A percentile compares a stretch with the other conserved stretches of the same genome.
These are phyloP conservation scores for Drosophila quadrilineata DNA, from an alignment of 1,140 invertebrate species.

Conservation along the genomic window DNA sequence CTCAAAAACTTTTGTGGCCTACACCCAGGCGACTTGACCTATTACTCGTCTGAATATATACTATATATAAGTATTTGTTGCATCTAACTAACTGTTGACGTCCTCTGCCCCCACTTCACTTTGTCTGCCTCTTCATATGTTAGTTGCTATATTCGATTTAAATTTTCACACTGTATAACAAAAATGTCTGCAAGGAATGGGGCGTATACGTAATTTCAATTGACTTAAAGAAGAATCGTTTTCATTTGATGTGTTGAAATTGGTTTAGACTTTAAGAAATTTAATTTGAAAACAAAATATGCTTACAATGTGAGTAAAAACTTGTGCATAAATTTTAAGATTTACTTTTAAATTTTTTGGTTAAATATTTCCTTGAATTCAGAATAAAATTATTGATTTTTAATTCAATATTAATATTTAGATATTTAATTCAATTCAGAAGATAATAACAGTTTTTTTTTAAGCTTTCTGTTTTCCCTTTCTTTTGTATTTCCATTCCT, in stretches of 20 bases:
- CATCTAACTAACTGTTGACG: constrained; percentile 6
- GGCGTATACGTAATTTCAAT: constrained; percentile 19
- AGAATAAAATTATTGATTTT: too few relatives aligned
- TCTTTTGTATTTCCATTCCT: too few relatives aligned
- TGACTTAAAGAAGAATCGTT: not conserved
- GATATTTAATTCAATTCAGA: too few relatives aligned
- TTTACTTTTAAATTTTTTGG: too few relatives aligned
- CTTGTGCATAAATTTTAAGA: too few relatives aligned
- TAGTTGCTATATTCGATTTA: too few relatives aligned
- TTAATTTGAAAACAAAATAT: too few relatives aligned
- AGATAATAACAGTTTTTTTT: too few relatives aligned
- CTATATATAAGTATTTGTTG: constrained; percentile 34
- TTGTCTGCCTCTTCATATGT: not conserved
- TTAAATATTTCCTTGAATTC: too few relatives aligned
- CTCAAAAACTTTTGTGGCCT: constrained; percentile 52
- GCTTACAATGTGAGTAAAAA: too few relatives aligned
- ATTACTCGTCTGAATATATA: constrained; percentile 20
- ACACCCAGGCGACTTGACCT: constrained; percentile 57
- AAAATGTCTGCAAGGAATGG: not conserved
- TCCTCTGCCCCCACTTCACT: not conserved
- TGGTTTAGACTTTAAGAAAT: not conserved
- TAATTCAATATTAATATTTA: too few relatives aligned
- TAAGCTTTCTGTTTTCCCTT: too few relatives aligned
- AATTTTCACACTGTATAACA: constrained; percentile 7
- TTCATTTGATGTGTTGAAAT: not conserved